These are phyloP conservation scores for Lypha dubia DNA, from an alignment of 2,888 invertebrate genomes.

Conservation along the genomic window DNA sequence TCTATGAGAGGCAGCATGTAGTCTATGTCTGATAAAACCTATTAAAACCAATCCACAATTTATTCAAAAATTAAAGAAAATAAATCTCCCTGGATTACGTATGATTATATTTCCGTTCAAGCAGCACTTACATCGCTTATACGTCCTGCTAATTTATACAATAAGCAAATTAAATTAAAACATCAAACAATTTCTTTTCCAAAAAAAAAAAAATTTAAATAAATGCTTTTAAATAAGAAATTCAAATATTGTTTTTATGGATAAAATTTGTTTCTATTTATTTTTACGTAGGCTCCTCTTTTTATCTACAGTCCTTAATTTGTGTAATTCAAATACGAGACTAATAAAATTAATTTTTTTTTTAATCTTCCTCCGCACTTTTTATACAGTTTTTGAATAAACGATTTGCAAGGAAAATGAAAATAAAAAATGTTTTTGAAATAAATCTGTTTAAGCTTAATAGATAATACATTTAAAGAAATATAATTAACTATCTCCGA, in stretches of 20 bases:
- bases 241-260: not conserved
- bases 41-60: too few relatives aligned
- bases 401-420: too few relatives aligned
- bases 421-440: too few relatives aligned
- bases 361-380: not conserved
- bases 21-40: too few relatives aligned
- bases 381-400: too few relatives aligned
- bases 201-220: slow-evolving; percentile 4
- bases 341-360: not conserved
- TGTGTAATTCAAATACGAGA: not conserved
- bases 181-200: slow-evolving; percentile 13
- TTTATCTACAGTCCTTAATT: not conserved
- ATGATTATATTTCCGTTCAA: slow-evolving; percentile 21
- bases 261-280: not conserved
- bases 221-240: slow-evolving; percentile 51
- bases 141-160: slow-evolving; percentile 12
- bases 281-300: not conserved
- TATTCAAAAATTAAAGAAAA: too few relatives aligned
- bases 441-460: too few relatives aligned
- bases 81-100: not conserved
- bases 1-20: too few relatives aligned
- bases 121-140: slow-evolving; percentile 38
- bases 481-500: too few relatives aligned
- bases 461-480: too few relatives aligned
- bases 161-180: slow-evolving; percentile 41